These are phyloP conservation scores for Nesidiocoris tenuis DNA, from an alignment of 2,888 invertebrate genomes.

Conservation along the genomic window DNA sequence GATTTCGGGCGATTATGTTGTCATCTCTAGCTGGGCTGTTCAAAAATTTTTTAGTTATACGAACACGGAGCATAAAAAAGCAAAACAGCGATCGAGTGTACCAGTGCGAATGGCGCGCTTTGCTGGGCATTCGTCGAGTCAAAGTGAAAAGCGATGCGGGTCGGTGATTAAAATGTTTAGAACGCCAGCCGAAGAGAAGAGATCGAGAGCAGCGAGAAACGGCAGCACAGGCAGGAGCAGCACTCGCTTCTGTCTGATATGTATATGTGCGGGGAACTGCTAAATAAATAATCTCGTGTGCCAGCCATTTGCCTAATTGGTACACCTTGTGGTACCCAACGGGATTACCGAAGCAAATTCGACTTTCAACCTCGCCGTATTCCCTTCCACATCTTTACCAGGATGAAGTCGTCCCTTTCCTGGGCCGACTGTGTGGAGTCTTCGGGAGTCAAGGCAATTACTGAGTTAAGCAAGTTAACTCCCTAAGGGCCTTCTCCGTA, in stretches of 20 bases:
- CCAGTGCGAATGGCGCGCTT: not conserved
- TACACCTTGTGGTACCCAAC: conserved; percentile 44
- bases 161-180: conserved; percentile 36
- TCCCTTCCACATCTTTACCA: not conserved
- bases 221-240: conserved; percentile 7
- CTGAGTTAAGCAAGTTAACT: conserved; percentile 41
- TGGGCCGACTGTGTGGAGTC: conserved; percentile 1
- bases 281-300: conserved; percentile 44
- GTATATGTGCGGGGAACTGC: conserved; percentile 31
- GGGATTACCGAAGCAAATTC: conserved; percentile 43
- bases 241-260: conserved; percentile 19
- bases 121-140: conserved; percentile 9
- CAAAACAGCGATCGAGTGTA: not conserved
- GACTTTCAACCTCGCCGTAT: conserved; percentile 23
- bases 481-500: conserved; percentile 34
- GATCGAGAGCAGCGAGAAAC: not conserved
- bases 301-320: conserved; percentile 45
- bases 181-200: conserved; percentile 5
- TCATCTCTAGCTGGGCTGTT: too few relatives aligned
- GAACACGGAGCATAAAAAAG: too few relatives aligned
- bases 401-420: not conserved
- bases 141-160: conserved; percentile 28
- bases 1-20: too few relatives aligned
- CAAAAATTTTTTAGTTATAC: too few relatives aligned
- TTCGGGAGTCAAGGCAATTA: conserved; percentile 38